A percentile compares a stretch with the other conserved stretches of the same genome.
Evolutionary conservation across 2,888 invertebrate species (phyloP).

Genomic region (Agonopterix subpropinquella): DNA sequence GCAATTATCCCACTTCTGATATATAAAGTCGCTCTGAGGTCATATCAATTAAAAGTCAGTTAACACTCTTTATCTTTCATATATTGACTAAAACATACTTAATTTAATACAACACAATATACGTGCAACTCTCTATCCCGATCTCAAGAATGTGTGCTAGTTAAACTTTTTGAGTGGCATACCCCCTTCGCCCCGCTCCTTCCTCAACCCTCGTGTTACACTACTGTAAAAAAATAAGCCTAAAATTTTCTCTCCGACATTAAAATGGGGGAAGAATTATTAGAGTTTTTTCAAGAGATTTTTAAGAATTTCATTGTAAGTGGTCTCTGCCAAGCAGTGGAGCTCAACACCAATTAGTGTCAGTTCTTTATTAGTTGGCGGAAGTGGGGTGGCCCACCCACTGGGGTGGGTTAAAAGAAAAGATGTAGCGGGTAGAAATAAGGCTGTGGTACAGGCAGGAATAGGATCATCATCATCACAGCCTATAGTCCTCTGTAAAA

Average conservation of each 20-base stretch:
- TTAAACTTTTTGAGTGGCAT: no score
- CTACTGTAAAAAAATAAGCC: background rate
- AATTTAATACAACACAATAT: no score
- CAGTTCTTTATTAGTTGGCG: conserved; percentile 56
- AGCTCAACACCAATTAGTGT: conserved; percentile 59
- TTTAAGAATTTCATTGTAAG: conserved; percentile 42
- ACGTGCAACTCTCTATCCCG: no score
- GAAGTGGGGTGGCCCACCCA: conserved; percentile 12
- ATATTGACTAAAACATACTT: no score
- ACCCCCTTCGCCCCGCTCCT: no score
- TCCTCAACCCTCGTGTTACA: no score
- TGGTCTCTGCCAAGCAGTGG: conserved; percentile 21
- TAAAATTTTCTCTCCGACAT: background rate
- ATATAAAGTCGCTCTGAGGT: no score
- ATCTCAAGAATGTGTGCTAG: no score
- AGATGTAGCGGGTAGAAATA: conserved; percentile 1
- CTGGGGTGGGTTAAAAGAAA: conserved; percentile 9
- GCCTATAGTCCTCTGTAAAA: no score
- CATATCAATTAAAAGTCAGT: no score
- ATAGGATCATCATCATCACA: background rate
- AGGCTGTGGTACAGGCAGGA: background rate
- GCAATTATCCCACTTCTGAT: no score
- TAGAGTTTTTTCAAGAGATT: conserved; percentile 26
- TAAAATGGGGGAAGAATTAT: conserved; percentile 39
- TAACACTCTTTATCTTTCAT: no score